Percentiles rank a stretch among this genome's conserved stretches.
phyloP scores from a whole-genome alignment of 2,888 invertebrate genomes.

The Empis livida region DNA sequence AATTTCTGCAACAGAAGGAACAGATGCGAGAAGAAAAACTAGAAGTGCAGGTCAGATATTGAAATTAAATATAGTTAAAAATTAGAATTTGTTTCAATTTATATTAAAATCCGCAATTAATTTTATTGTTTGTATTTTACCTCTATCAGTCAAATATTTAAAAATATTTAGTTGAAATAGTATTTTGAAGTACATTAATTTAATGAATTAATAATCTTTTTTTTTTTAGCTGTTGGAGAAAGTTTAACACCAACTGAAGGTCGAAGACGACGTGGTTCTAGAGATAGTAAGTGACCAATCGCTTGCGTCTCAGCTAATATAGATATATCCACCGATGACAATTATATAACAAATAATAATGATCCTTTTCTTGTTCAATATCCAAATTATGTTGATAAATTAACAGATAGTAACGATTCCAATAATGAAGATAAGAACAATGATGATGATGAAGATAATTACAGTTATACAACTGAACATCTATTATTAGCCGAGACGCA shows the following conservation, averaged over 20 bases:
- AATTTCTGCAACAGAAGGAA: slow-evolving; percentile 18
- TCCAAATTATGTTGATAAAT: not conserved
- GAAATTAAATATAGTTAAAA: no score
- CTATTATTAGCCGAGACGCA: no score
- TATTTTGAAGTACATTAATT: no score
- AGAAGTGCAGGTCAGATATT: slow-evolving; percentile 49
- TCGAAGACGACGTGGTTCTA: slow-evolving; percentile 49
- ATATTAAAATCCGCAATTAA: no score
- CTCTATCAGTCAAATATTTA: no score
- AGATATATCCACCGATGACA: no score
- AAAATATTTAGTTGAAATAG: no score
- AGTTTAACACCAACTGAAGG: slow-evolving; percentile 26
- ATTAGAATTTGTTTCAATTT: no score
- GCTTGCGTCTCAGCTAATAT: slow-evolving; percentile 37
- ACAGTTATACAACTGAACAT: not conserved
- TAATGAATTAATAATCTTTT: no score
- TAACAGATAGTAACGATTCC: not conserved
- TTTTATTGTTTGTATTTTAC: no score
- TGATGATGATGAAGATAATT: slow-evolving; percentile 1
- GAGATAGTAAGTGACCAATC: slow-evolving; percentile 62
- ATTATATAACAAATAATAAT: not conserved
- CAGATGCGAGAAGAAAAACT: slow-evolving; percentile 45
- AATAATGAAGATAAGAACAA: slow-evolving; percentile 4
- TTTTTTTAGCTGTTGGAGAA: slow-evolving; percentile 27
- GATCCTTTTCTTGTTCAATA: not conserved